These are phyloP conservation scores for Callosobruchus maculatus DNA, from an alignment of 2,888 invertebrate species.

Conservation along the genomic window DNA sequence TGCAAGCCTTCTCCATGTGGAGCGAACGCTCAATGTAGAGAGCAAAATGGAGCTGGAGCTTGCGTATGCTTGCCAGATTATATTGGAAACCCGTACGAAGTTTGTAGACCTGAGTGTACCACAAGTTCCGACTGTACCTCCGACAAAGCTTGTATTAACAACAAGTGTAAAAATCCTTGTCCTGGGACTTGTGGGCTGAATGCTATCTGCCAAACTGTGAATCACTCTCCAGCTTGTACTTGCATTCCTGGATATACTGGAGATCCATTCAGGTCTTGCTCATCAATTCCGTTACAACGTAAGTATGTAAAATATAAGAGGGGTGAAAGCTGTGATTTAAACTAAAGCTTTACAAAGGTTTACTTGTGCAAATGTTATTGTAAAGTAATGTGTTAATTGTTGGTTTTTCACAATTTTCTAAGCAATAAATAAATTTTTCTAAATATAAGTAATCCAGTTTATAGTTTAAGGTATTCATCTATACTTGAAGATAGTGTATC, in stretches of 20 bases:
- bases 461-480: no score
- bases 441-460: no score
- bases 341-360: no score
- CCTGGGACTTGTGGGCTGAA: constrained; percentile 54
- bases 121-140: constrained; percentile 46
- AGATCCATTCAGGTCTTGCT: constrained; percentile 59
- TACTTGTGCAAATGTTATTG: no score
- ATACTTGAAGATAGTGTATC: no score
- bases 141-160: constrained; percentile 52
- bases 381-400: no score
- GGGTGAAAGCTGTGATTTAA: no score
- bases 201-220: constrained; percentile 53
- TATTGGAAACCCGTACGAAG: constrained; percentile 70
- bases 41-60: constrained; percentile 65
- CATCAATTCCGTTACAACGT: constrained; percentile 31
- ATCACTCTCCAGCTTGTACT: constrained; percentile 61
- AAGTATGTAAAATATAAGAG: constrained; percentile 24
- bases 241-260: constrained; percentile 61
- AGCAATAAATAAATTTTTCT: no score
- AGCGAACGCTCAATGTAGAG: constrained; percentile 65
- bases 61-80: constrained; percentile 69
- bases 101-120: constrained; percentile 56
- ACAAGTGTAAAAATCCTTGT: constrained; percentile 55
- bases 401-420: no score
- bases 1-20: constrained; percentile 58